Evolutionary conservation across 2,888 invertebrate genomes (phyloP), one percentile per base, ranked within the genome.

Genomic region (Candidula unifasciata): DNA sequence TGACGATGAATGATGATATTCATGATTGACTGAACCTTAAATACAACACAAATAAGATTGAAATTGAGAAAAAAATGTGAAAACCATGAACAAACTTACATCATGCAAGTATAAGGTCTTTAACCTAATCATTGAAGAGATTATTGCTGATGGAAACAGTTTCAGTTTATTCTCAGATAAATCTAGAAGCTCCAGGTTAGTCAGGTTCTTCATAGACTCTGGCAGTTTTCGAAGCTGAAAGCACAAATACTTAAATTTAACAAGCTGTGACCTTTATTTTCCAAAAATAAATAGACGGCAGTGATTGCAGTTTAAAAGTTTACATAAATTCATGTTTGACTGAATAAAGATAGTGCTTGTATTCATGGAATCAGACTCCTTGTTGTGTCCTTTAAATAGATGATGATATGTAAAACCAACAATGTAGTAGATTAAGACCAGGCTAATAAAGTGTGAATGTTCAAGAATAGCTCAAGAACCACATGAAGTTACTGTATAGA

Each of bases 191-290:
- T 91, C 90, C 80, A 93, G 86, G n/a, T 87, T 87, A n/a, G 85
- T 87, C 79, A 93, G 87, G 30, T 89, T 80, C 44, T 84, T 83
- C 84, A 93, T 91, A 0, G 92, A 92, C 54, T 89, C 88, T 35
- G 93, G 93, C 10, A 93, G 85, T 84, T 90, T 90, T 10, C 86
- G 88, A 27, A 92, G 79, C 92, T 92, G 82, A 37, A 85, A 88
- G 83, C 78, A 66, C 52, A 74, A 54, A 84, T 33, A 81, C 68
- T 57, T 44, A 57, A 24, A 37, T 16, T 44, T 35, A 78, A 52
- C 66, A 5, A 33, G 24, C 24, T 24, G 18, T 54, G 27, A 52
- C 18, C 30, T 21, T n/a, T 60, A n/a, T n/a, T 33, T 60, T 57
- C 35, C 2, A 35, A 35, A 60, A 66, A 66, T 3, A 66, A 66